Evolutionary conservation across 1,140 invertebrate species (phyloP).

Genomic region (Heliconius himera): DNA sequence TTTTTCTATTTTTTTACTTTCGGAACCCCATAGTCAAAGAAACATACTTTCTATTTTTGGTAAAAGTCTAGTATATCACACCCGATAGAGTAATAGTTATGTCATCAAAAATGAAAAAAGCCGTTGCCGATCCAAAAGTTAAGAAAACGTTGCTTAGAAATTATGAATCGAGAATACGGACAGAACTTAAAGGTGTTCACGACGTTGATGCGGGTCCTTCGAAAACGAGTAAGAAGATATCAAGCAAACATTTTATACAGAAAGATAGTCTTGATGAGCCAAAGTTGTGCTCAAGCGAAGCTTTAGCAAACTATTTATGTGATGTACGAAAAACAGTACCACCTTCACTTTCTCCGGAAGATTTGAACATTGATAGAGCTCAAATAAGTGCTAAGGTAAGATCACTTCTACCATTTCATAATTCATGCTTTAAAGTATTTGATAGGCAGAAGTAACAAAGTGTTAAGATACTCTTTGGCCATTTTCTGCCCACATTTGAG

Average conservation of each 20-base stretch:
- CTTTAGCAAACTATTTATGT: slow-evolving; percentile 62
- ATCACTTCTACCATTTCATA: too few species aligned
- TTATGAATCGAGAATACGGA: slow-evolving; percentile 51
- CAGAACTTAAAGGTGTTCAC: slow-evolving; percentile 41
- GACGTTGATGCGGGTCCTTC: slow-evolving; percentile 50
- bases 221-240: slow-evolving; percentile 24
- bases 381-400: slow-evolving; percentile 58
- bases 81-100: background rate
- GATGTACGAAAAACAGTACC: slow-evolving; percentile 55
- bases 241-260: background rate
- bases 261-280: slow-evolving; percentile 56
- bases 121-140: slow-evolving; percentile 57
- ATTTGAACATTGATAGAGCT: slow-evolving; percentile 54
- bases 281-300: slow-evolving; percentile 63
- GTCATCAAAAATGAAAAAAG: slow-evolving; percentile 53
- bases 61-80: background rate
- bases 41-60: background rate
- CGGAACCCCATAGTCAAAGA: background rate
- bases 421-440: too few species aligned
- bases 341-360: slow-evolving; percentile 38
- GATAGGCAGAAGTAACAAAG: too few species aligned
- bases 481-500: too few species aligned
- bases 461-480: too few species aligned
- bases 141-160: slow-evolving; percentile 70
- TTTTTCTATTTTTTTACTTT: background rate